phyloP scores from a whole-genome alignment of 2,113 vertebrate genomes.

The Tachycineta bicolor region DNA sequence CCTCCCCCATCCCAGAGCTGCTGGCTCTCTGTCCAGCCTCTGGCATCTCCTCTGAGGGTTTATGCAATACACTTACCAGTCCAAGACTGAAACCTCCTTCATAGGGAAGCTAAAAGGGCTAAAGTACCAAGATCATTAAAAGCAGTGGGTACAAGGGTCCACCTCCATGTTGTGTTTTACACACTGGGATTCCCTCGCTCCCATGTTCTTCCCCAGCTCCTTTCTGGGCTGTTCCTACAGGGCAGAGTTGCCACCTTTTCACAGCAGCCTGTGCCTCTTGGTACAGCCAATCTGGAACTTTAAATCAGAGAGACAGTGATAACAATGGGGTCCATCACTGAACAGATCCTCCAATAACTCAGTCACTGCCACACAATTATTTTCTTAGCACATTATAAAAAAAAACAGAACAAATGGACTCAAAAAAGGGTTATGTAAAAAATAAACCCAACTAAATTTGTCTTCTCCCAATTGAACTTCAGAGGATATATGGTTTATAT shows the following conservation, averaged over 20 bases:
- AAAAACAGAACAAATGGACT: background rate
- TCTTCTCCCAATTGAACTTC: background rate
- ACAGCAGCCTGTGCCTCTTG: background rate
- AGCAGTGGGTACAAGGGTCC: background rate
- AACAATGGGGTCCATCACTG: background rate
- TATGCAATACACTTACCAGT: background rate
- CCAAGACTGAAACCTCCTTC: background rate
- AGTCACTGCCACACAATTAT: background rate
- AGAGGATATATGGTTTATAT: background rate
- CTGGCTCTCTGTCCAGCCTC: background rate
- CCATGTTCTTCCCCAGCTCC: background rate
- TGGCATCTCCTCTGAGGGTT: background rate
- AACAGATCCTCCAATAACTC: background rate
- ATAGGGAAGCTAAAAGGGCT: background rate
- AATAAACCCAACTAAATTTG: background rate
- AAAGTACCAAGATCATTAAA: background rate
- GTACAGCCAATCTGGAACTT: background rate
- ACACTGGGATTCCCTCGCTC: background rate
- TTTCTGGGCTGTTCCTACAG: background rate
- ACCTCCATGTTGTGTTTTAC: background rate
- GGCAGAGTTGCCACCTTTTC: background rate
- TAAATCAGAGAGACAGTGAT: background rate
- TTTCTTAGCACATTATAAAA: background rate
- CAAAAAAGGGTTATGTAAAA: background rate
- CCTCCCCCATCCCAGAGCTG: background rate